Percentiles rank a stretch among this genome's conserved stretches.
phyloP scores from a whole-genome alignment of 2,797 vertebrate species.

The Anisognathus igniventris region DNA sequence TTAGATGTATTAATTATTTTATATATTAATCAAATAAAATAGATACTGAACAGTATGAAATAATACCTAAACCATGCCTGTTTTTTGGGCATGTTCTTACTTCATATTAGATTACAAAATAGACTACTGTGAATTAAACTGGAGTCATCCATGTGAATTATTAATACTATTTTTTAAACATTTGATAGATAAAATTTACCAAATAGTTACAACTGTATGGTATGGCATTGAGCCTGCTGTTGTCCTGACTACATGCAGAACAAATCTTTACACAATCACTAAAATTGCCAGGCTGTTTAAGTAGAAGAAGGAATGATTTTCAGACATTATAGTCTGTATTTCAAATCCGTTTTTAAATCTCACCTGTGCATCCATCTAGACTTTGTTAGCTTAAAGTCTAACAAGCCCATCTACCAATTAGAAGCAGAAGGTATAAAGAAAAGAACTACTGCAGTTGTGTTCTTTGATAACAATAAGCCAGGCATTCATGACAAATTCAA shows the following conservation, averaged over 20 bases:
- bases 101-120: background rate
- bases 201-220: background rate
- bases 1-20: background rate
- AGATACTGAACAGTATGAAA: background rate
- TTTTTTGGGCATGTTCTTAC: background rate
- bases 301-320: background rate
- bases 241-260: background rate
- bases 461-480: background rate
- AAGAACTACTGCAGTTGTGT: background rate
- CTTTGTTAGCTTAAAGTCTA: background rate
- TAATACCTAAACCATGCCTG: background rate
- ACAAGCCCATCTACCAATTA: background rate
- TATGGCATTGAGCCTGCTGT: background rate
- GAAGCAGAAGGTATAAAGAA: background rate
- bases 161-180: background rate
- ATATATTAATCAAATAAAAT: background rate
- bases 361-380: background rate
- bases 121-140: background rate
- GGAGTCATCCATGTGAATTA: background rate
- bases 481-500: background rate
- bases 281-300: background rate
- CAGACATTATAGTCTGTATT: background rate
- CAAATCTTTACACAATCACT: background rate
- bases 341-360: background rate
- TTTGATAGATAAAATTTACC: background rate